Conservation (phyloP, 1,140 invertebrate genomes). For the Habropoda laboriosa region DNA sequence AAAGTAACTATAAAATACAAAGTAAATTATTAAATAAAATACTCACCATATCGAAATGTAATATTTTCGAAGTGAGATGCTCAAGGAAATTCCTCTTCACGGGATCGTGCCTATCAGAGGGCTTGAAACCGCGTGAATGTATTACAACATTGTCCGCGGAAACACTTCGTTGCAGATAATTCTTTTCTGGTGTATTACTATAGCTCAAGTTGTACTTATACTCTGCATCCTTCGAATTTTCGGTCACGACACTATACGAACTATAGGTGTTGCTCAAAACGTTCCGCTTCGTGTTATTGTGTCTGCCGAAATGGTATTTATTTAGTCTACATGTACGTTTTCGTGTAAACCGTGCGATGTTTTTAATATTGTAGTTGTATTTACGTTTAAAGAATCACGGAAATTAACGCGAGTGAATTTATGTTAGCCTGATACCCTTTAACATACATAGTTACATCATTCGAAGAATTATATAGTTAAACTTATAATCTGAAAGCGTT, state of each 20-base stretch:
- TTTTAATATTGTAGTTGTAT: background rate
- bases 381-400: too few relatives aligned
- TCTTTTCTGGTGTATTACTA: constrained; percentile 56
- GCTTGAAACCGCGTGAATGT: constrained; percentile 88
- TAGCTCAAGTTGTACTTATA: constrained; percentile 67
- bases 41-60: constrained; percentile 88
- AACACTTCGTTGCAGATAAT: constrained; percentile 73
- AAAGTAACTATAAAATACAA: too few relatives aligned
- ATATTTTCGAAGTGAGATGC: constrained; percentile 89
- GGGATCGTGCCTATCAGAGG: constrained; percentile 91
- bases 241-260: constrained; percentile 39
- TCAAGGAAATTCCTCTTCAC: constrained; percentile 90
- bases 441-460: background rate
- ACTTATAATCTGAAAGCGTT: too few relatives aligned
- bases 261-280: constrained; percentile 65
- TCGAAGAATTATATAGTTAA: too few relatives aligned
- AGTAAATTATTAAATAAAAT: too few relatives aligned
- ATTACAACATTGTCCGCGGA: constrained; percentile 82
- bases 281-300: constrained; percentile 62
- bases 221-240: constrained; percentile 70
- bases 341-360: background rate
- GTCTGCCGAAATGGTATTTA: constrained; percentile 42
- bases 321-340: constrained; percentile 27
- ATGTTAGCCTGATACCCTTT: background rate
- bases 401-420: background rate